A percentile compares a stretch with the other conserved stretches of the same genome.
These are phyloP conservation scores for Xerus rutilus DNA, from an alignment of 2,797 vertebrate genomes.

Conservation along the genomic window DNA sequence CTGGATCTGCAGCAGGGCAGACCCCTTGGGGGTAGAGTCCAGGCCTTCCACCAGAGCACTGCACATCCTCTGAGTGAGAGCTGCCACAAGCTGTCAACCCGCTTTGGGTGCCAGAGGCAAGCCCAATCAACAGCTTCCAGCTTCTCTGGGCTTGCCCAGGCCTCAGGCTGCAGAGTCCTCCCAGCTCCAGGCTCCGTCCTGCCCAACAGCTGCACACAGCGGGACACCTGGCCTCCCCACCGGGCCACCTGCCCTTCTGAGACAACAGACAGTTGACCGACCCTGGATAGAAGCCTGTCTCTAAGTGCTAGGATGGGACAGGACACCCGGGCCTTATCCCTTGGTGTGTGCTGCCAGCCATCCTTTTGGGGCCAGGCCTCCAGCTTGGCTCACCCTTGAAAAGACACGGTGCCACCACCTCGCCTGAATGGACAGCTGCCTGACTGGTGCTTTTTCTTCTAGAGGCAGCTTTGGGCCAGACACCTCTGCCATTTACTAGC, in stretches of 20 bases:
- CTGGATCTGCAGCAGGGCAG: neutral
- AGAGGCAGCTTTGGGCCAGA: constrained; percentile 28
- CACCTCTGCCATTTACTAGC: neutral
- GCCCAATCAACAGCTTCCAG: constrained; percentile 66
- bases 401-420: neutral
- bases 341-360: neutral
- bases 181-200: constrained; percentile 50
- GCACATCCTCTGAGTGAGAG: neutral
- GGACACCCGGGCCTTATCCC: neutral
- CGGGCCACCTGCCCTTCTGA: constrained; percentile 35
- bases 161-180: constrained; percentile 29
- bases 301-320: neutral
- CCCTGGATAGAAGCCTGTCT: neutral
- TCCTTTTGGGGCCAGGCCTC: neutral
- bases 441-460: neutral
- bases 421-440: constrained; percentile 5
- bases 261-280: constrained; percentile 3
- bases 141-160: constrained; percentile 74
- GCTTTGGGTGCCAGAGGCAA: constrained; percentile 54
- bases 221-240: constrained; percentile 65
- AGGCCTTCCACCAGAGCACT: neutral
- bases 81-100: constrained; percentile 65
- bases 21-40: neutral
- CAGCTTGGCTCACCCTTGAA: neutral
- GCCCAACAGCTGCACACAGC: constrained; percentile 54